These are phyloP conservation scores for Eupithecia subfuscata DNA, from an alignment of 2,888 invertebrate species.

Conservation along the genomic window DNA sequence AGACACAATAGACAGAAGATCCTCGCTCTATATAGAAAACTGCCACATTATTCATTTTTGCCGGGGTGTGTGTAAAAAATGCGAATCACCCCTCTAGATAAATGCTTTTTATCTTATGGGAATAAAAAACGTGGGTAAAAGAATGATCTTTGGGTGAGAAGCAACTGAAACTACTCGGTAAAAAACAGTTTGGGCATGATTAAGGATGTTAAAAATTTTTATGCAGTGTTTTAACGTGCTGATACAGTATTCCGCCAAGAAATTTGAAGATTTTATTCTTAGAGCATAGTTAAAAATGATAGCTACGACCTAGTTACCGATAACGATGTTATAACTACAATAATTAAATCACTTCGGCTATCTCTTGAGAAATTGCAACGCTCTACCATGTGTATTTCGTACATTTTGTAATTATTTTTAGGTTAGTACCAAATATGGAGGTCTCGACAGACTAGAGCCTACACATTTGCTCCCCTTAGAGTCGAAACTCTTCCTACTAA, in stretches of 20 bases:
- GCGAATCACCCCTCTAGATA: slow-evolving; percentile 69
- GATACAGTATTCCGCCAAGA: background rate
- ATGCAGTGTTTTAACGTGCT: background rate
- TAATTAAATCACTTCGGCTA: background rate
- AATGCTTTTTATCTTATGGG: slow-evolving; percentile 59
- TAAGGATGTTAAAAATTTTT: slow-evolving; percentile 43
- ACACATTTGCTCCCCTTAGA: no score
- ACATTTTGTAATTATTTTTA: background rate
- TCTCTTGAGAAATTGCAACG: background rate
- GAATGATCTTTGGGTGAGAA: slow-evolving; percentile 31
- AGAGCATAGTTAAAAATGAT: background rate
- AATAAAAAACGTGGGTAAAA: slow-evolving; percentile 75
- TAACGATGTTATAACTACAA: no score
- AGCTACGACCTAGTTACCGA: background rate
- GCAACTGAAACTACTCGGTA: slow-evolving; percentile 18
- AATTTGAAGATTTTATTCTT: background rate
- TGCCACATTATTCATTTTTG: slow-evolving; percentile 65
- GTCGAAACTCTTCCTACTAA: no score
- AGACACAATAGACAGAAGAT: slow-evolving; percentile 44
- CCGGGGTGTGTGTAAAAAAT: slow-evolving; percentile 44
- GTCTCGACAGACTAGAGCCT: no score
- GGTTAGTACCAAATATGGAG: no score
- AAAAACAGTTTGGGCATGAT: slow-evolving; percentile 49
- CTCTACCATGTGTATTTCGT: background rate
- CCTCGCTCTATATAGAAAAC: slow-evolving; percentile 68